Base-by-base conservation (phyloP, 1,140 invertebrate genomes). In the Lordiphosa collinella region DNA sequence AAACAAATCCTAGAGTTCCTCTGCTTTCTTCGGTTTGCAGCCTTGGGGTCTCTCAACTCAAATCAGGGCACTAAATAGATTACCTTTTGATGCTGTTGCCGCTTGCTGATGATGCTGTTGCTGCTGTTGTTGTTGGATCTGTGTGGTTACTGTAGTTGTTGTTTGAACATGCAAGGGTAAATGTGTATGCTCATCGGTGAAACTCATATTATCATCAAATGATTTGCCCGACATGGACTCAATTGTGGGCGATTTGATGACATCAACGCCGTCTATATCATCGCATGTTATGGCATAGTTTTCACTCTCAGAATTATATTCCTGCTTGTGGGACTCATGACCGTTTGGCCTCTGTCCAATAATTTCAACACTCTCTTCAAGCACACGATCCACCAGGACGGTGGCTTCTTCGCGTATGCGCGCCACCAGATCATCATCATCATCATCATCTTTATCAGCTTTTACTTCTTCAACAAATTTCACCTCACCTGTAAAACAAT, bases 151-250 rank as follows among this genome's bases (percentile, higher is more conserved):
- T 53, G 51, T 69, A 43, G 65, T 67, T 57, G 69, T 73, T 38
- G 59, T 51, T 60, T 75, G 72, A 35, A 29, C 68, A 73, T 86
- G 85, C 65, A 86, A 75, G 51, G 74, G 78, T 64, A 85, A 72
- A 58, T 65, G 55, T 63, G 71, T 84, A 29, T 86, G 85, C 64
- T 88, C 86, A 37, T 88, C 86, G 48, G 80, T 88, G 53, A 88
- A 88, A 69, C 82, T 88, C 65, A 88, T 78, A 75, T 87, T 88
- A 69, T 89, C 88, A 66, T 89, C 88, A 53, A 89, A 89, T 53
- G 88, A 89, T 87, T 88, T 89, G 49, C 88, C 88, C 25, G 88
- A 89, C 85, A 89, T 87, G 46, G 88, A 89, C 66, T 89, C 88
- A 71, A 89, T 89, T 18, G 88, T 89, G 49, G 88, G 88, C 64